Base-by-base conservation (phyloP, 2,797 vertebrate genomes). In the Florisuga fusca region DNA sequence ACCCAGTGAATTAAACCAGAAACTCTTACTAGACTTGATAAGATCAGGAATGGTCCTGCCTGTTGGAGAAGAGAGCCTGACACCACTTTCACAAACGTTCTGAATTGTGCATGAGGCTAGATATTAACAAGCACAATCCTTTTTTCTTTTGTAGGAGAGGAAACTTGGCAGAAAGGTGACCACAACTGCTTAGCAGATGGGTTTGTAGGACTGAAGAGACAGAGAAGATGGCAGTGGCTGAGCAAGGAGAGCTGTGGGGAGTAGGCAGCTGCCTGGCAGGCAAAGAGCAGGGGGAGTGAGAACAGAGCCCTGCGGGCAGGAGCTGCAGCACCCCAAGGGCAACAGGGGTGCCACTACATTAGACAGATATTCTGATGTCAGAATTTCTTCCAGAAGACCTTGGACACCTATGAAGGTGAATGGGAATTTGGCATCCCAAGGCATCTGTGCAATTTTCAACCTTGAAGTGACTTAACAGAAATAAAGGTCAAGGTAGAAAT, bases 161-260 rank as follows among this genome's bases (percentile, higher is more conserved):
- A 67, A 43, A 63, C 22, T 16, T 79, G 59, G 19, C 50, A 57
- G 71, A 54, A 61, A 54, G 34, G 53, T 59, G 81, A 46, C 8
- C 2, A 2, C 38, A 43, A 1, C 4, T 81, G 36, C 72, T 72
- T 57, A 36, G 27, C 0, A 1, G 29, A 68, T 63, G 27, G 0
- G 0, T 3, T 2, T 38, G 10, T 51, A n/a, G 43, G 64, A n/a
- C 18, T 57, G 45, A 86, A 55, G 13, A 46, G 55, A 73, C 41
- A 7, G 53, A 27, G 38, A 62, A 45, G 48, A 55, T 16, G 29
- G 36, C 1, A 6, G 53, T 68, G 57, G 36, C 46, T 80, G 76
- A 79, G 66, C 64, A 93, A 10, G 31, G 73, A 12, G 76, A 86
- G 31, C n/a, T 71, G 48, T 36, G 38, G 73, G 31, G 61, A 55